Evolutionary conservation across 2,797 vertebrate species (phyloP), one percentile per base, ranked within the genome.

Genomic region (Luscinia megarhynchos): DNA sequence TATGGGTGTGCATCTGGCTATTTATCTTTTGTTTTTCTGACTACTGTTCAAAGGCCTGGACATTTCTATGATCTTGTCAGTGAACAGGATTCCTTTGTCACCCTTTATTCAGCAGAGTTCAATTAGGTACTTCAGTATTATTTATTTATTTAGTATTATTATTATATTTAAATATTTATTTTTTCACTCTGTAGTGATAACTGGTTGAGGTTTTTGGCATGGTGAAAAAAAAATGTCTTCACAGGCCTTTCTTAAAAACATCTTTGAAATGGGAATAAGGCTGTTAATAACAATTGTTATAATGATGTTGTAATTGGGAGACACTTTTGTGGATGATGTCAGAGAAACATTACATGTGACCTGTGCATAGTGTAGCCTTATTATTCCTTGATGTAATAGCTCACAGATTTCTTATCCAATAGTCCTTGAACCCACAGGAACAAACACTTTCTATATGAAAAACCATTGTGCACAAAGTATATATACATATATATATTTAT

Each of bases 31-130:
- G 20, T 1, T 72, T 74, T 87, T 77, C 66, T 53, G 46, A 20
- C 38, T 62, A 1, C 30, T 73, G 36, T 73, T 80, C 74, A 38
- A 1, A 30, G 59, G 34, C 78, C 27, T 19, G 68, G 63, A 21
- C 26, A 2, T 50, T 15, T 27, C 38, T 1, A 3, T 11, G 27
- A 40, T 29, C 40, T 4, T 1, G 2, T 8, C 1, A 2, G 50
- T 1, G 4, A 70, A 43, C 4, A 4, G 46, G 70, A 70, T 58
- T 55, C 30, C 32, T 57, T 70, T 87, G 48, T 77, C 45, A 15
- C 12, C 1, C 16, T 34, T 1, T 13, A 18, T 12, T 55, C 36
- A 15, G 32, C 58, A 29, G 30, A 45, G 21, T 0, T 43, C 29
- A 17, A 18, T 36, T 53, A 41, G 79, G 43, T 46, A 41, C 53